Conservation (phyloP, 1,140 invertebrate species). For the Drosophila guanche region DNA sequence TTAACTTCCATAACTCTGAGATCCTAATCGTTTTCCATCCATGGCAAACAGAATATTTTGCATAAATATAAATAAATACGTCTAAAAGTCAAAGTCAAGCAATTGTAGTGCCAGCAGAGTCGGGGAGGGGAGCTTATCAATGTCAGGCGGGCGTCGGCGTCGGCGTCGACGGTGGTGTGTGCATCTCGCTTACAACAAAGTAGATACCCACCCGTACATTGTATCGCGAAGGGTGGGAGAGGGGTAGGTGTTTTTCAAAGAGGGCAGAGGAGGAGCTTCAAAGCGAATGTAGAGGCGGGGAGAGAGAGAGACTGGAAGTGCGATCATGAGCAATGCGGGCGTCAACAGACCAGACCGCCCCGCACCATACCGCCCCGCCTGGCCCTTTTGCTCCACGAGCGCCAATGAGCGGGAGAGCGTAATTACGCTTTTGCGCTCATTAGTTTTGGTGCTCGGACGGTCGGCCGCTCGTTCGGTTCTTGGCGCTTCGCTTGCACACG, state of each 20-base stretch:
- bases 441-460: constrained; percentile 28
- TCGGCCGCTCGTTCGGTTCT: constrained; percentile 25
- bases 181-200: constrained; percentile 48
- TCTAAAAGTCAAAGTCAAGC: constrained; percentile 62
- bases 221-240: constrained; percentile 1
- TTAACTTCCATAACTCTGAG: background rate
- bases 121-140: constrained; percentile 59
- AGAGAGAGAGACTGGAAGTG: constrained; percentile 8
- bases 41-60: constrained; percentile 17
- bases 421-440: constrained; percentile 45
- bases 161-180: constrained; percentile 5
- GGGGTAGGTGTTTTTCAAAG: background rate
- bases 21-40: constrained; percentile 21
- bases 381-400: no score
- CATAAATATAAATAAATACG: constrained; percentile 34
- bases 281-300: background rate
- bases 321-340: constrained; percentile 7
- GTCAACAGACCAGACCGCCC: background rate
- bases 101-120: constrained; percentile 11
- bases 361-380: background rate
- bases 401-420: background rate
- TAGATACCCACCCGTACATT: constrained; percentile 24
- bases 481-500: constrained; percentile 52
- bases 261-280: background rate
- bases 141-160: constrained; percentile 54